Evolutionary conservation across 2,888 invertebrate species (phyloP), one percentile per base, ranked within the genome.

Genomic region (Spodoptera littoralis): DNA sequence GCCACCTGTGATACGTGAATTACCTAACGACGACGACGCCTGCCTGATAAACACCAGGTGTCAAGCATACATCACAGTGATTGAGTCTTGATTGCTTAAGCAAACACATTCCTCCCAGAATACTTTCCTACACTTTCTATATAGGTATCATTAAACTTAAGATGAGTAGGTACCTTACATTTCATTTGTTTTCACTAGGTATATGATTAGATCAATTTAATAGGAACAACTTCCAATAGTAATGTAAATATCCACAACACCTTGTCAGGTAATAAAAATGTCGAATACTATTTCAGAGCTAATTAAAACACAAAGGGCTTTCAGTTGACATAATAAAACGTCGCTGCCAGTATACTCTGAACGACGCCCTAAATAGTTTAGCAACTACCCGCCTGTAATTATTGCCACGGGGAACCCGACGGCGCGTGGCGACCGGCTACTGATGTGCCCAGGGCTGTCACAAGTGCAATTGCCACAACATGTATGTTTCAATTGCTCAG

Each of bases 301-400:
- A 91, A 92, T 91, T 90, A 90, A 92, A 91, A 89, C 88, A 90
- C 90, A 92, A 92, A 90, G 88, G 87, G 82, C 80, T 81, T 82
- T 81, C 83, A 81, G 82, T 84, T 88, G 86, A 86, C 87, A 87
- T 81, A 89, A 91, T 88, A 90, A 90, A 88, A 90, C 87, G 72
- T 76, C 73, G 72, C 73, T 71, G 78, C 85, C 79, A 74, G 79
- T 60, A 59, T 80, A 79, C 78, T 77, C 74, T 76, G 83, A 76
- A 83, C 84, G 83, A 79, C 84, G 88, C 89, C 86, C 88, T 89
- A 90, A 90, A 91, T 91, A 91, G 90, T 89, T 89, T 83, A 86
- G 85, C 84, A 79, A 81, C 79, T 73, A 76, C 81, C 79, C 70
- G 85, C 78, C 80, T 83, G 88, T 88, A 88, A 90, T 90, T 87